Evolutionary conservation across 2,113 vertebrate genomes (phyloP).

Genomic region (Ageneiosus marmoratus): DNA sequence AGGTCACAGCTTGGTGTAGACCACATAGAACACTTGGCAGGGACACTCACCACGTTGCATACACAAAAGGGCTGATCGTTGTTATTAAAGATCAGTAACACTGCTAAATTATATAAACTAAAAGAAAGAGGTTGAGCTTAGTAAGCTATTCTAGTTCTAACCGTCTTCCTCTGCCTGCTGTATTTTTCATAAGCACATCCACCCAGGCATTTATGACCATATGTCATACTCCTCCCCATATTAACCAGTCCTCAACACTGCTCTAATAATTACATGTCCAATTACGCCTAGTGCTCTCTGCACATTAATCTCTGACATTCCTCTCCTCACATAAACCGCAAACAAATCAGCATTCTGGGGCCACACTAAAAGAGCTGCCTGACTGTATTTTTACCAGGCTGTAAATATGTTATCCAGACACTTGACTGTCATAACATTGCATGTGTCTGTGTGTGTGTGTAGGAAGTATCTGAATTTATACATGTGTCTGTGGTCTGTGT

Average conservation of each 20-base stretch:
- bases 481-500: conserved; percentile 47
- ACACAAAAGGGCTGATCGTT: not conserved
- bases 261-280: conserved; percentile 53
- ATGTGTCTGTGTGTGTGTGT: conserved; percentile 7
- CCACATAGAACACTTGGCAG: not conserved
- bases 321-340: conserved; percentile 30
- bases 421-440: conserved; percentile 36
- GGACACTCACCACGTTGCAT: not conserved
- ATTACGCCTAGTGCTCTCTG: conserved; percentile 43
- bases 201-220: conserved; percentile 40
- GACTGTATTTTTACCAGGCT: conserved; percentile 47
- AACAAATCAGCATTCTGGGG: conserved; percentile 47
- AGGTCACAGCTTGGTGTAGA: conserved; percentile 34
- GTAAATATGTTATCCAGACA: conserved; percentile 52
- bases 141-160: not conserved
- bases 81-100: not conserved
- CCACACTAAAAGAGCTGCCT: conserved; percentile 28
- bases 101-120: not conserved
- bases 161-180: not conserved
- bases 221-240: conserved; percentile 48
- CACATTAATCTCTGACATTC: conserved; percentile 52
- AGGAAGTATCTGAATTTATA: conserved; percentile 15
- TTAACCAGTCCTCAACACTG: conserved; percentile 44
- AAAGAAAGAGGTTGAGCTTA: not conserved
- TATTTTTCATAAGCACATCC: conserved; percentile 39